These are phyloP conservation scores for Toxotes lorentzi DNA, from an alignment of 2,797 vertebrate genomes.

Conservation along the genomic window DNA sequence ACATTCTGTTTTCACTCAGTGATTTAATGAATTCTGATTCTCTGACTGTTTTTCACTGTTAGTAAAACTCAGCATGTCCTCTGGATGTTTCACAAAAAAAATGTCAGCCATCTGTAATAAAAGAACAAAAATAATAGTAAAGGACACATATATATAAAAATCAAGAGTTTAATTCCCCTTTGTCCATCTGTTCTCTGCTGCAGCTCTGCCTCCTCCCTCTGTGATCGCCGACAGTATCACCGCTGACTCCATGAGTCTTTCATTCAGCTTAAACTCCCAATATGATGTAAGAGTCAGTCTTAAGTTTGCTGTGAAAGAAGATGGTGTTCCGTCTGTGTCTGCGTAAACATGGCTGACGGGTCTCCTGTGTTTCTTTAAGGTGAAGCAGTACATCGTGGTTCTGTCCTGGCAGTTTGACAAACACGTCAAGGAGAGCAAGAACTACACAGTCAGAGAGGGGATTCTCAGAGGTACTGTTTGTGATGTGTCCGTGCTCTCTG, in stretches of 20 bases:
- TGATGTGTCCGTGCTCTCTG: not conserved
- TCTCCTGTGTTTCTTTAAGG: slow-evolving; percentile 77
- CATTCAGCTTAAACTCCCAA: slow-evolving; percentile 86
- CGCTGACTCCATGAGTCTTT: slow-evolving; percentile 88
- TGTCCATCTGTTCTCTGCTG: slow-evolving; percentile 15
- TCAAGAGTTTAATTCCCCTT: not conserved
- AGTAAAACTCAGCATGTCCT: not conserved
- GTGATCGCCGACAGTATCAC: slow-evolving; percentile 86
- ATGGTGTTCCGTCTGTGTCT: not conserved
- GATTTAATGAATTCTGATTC: not conserved
- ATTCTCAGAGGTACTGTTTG: slow-evolving; percentile 86
- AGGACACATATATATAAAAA: not conserved
- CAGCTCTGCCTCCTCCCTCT: slow-evolving; percentile 91
- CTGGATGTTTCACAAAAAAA: too few relatives aligned
- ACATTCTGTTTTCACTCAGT: too few relatives aligned
- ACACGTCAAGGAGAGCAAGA: slow-evolving; percentile 92
- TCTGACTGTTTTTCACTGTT: not conserved
- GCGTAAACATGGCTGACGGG: not conserved
- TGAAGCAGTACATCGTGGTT: slow-evolving; percentile 89
- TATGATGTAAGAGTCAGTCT: slow-evolving; percentile 81
- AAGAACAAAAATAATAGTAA: not conserved
- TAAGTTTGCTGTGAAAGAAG: not conserved
- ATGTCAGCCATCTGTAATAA: not conserved
- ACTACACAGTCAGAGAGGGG: slow-evolving; percentile 82
- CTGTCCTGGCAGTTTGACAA: slow-evolving; percentile 95